Evolutionary conservation across 2,113 vertebrate species (phyloP), one percentile per base, ranked within the genome.

Genomic region (Rostratula benghalensis): DNA sequence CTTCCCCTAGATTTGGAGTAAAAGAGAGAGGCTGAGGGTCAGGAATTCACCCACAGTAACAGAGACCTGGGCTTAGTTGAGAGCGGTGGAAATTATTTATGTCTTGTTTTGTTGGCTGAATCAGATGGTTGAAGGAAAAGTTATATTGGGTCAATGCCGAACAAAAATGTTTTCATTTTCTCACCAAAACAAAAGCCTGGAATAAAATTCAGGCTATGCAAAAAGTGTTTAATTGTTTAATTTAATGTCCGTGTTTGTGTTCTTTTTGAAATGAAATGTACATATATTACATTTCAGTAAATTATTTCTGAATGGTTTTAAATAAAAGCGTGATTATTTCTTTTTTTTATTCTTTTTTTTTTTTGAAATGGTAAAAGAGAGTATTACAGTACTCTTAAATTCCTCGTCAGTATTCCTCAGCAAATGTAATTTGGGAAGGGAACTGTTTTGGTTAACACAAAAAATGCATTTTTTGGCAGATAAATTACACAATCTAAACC

Each of bases 171-270:
- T 95, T 94, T 94, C 70, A 20, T 93, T 94, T 94, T 79, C 50
- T 95, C 78, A 95, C 61, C 67, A 83, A 90, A 95, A 93, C 70
- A 83, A 91, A 94, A 95, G 35, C 30, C 57, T 97, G 61, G 53
- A 91, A 93, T 69, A 94, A 89, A 94, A 83, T 70, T 88, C 18
- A 51, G 82, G 59, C 54, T 85, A 31, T 67, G 41, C 25, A 48
- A 45, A 48, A 45, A 93, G 25, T 91, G 59, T 83, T 95, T 90
- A 84, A 70, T 90, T 90, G 73, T 77, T 84, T 93, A 79, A 94
- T 82, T 85, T 95, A 87, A 80, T 77, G 75, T 53, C 59, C 2
- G 0, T 83, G 46, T 82, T 88, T 88, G 28, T 90, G 59, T 91
- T 95, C 81, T 82, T 94, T 93, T 85, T 82, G 27, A 61, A 91